phyloP scores from a whole-genome alignment of 2,113 vertebrate genomes.

The Tachuris rubrigastra region DNA sequence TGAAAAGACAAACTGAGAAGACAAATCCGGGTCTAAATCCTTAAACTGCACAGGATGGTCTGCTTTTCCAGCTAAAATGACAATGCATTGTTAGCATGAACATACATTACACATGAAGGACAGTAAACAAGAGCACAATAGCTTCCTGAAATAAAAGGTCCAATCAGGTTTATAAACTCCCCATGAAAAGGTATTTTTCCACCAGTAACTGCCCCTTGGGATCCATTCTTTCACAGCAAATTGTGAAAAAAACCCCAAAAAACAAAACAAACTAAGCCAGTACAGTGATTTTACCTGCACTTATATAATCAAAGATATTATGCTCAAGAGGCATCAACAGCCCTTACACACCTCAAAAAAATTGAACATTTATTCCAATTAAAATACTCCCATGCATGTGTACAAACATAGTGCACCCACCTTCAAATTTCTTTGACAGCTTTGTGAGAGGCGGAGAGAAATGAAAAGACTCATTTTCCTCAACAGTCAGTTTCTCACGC shows the following conservation, averaged over 20 bases:
- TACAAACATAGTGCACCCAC: constrained; percentile 60
- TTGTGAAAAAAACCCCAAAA: neutral
- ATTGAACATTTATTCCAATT: neutral
- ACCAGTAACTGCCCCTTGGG: neutral
- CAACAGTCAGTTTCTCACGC: constrained; percentile 19
- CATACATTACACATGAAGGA: neutral
- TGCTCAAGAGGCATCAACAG: neutral
- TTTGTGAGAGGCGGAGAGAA: constrained; percentile 80
- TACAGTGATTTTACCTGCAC: neutral
- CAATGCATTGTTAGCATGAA: neutral
- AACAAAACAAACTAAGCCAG: neutral
- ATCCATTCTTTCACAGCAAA: neutral
- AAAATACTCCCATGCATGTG: neutral
- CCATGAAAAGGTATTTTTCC: neutral
- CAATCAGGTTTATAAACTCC: neutral
- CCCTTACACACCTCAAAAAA: neutral
- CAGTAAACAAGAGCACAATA: neutral
- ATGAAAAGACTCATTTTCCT: constrained; percentile 68
- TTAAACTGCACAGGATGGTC: constrained; percentile 57
- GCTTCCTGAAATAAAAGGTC: neutral
- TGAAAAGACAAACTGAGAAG: constrained; percentile 78
- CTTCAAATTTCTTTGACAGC: constrained; percentile 77
- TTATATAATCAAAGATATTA: neutral
- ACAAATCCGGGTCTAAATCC: constrained; percentile 67
- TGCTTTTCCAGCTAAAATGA: constrained; percentile 67